These are phyloP conservation scores for Brachyalestes nurse DNA, from an alignment of 2,797 vertebrate species.

Conservation along the genomic window DNA sequence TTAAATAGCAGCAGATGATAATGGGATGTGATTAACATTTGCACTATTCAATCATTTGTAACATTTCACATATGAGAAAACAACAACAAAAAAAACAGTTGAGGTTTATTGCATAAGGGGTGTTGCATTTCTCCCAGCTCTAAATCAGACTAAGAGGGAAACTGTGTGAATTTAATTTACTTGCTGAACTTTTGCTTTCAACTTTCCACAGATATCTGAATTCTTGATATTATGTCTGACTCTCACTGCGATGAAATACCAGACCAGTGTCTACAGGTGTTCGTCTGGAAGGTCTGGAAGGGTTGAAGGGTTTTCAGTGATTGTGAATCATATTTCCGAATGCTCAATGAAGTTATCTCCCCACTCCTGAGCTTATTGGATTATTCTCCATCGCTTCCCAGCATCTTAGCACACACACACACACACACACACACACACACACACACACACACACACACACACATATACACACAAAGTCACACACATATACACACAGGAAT, in stretches of 20 bases:
- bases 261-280: neutral
- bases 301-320: neutral
- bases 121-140: too few relatives aligned
- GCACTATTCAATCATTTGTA: too few relatives aligned
- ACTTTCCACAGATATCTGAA: neutral
- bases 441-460: neutral
- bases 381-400: constrained; percentile 3
- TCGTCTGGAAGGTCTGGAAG: neutral
- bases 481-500: too few relatives aligned
- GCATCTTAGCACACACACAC: neutral
- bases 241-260: neutral
- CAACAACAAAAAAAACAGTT: too few relatives aligned
- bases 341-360: neutral
- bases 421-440: neutral
- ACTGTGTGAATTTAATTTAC: too few relatives aligned
- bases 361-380: neutral
- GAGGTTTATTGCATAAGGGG: too few relatives aligned
- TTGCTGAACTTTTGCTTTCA: neutral
- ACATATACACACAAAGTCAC: too few relatives aligned
- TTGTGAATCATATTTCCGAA: neutral
- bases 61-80: too few relatives aligned
- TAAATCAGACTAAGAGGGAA: too few relatives aligned
- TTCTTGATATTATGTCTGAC: neutral
- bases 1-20: too few relatives aligned
- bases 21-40: too few relatives aligned